phyloP scores from a whole-genome alignment of 2,797 vertebrate species.

The Enteromius paludinosus region DNA sequence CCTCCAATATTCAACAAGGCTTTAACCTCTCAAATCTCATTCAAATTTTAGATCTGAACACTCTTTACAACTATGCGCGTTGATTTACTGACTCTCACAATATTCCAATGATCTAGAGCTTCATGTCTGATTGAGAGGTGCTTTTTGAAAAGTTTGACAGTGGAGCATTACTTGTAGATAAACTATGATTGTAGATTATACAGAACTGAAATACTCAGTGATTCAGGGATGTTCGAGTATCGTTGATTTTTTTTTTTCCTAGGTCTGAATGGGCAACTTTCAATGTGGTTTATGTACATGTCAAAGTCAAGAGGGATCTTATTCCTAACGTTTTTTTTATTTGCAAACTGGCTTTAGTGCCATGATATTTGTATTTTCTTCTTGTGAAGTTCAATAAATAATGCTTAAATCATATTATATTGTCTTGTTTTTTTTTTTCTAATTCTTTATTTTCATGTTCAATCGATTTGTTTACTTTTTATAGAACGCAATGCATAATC shows the following conservation, averaged over 20 bases:
- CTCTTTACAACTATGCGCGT: background rate
- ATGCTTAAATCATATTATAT: constrained; percentile 24
- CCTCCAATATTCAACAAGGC: background rate
- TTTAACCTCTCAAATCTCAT: background rate
- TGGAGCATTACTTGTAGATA: constrained; percentile 24
- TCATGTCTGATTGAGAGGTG: background rate
- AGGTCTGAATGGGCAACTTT: constrained; percentile 9
- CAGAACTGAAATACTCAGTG: constrained; percentile 13
- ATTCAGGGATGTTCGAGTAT: constrained; percentile 51
- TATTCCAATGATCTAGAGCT: background rate
- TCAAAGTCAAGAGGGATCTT: background rate
- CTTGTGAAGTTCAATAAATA: constrained; percentile 61
- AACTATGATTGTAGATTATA: constrained; percentile 42
- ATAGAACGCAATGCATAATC: background rate
- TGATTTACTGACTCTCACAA: background rate
- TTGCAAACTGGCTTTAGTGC: constrained; percentile 29
- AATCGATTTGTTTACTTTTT: background rate
- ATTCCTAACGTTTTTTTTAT: constrained; percentile 27
- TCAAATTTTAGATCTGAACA: background rate
- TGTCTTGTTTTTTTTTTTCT: constrained; percentile 11
- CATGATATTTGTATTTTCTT: constrained; percentile 54
- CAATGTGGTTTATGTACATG: constrained; percentile 47
- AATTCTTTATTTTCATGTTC: background rate
- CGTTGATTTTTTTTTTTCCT: constrained; percentile 27
- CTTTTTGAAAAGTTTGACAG: background rate